Base-by-base conservation (phyloP, 2,113 vertebrate genomes). In the Aplodontia rufa region DNA sequence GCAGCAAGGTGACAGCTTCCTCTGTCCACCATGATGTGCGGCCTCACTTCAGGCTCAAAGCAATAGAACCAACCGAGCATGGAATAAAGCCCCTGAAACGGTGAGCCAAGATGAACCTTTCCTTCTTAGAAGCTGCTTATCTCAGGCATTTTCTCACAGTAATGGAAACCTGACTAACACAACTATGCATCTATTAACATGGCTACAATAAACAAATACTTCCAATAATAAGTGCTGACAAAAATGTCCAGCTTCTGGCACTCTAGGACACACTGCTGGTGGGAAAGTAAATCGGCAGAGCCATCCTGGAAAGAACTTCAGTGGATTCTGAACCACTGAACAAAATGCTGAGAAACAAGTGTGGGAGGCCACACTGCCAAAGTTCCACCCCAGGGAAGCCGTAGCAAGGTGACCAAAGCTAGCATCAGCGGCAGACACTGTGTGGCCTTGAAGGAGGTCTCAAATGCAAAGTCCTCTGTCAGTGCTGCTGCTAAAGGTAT, bases 391-490 rank as follows among this genome's bases (percentile, higher is more conserved):
- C n/a, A n/a, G n/a, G n/a, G n/a, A n/a, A n/a, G n/a, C n/a, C n/a
- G n/a, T n/a, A n/a, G n/a, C n/a, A n/a, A n/a, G 47, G 68, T 3
- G 51, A 82, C n/a, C 68, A 82, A 88, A 64, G 42, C 13, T 49
- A 64, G 60, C 0, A 14, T 55, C 20, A n/a, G 35, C 53, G 6
- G 6, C 3, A 58, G 64, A 51, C 13, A 26, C 0, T 22, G 55
- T 37, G 16, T 17, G 26, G 42, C 9, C 69, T n/a, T 42, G 0
- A 0, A 71, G 35, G n/a, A n/a, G n/a, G n/a, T n/a, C n/a, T n/a
- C n/a, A n/a, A n/a, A 45, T 1, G 69, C 20, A 62, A 26, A 64
- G n/a, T 62, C 26, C 51, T 14, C 51, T 14, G 40, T 58, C 45
- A 30, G 26, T n/a, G 40, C 0, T 28, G 22, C 47, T 20, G n/a